Conservation (phyloP, 2,888 invertebrate species). For the Andricus quercusramuli region DNA sequence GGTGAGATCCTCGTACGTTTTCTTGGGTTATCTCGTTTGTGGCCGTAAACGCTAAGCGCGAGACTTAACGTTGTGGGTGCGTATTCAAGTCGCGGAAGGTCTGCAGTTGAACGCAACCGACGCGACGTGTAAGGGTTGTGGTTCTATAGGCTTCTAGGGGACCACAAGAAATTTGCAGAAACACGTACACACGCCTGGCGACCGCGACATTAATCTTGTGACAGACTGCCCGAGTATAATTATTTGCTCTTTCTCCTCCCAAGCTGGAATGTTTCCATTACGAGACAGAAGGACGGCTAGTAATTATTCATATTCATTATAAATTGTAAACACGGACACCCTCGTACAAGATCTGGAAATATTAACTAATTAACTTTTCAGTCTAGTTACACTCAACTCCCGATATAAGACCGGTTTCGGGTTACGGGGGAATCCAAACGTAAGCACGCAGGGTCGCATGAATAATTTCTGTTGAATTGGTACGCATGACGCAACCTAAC, state of each 20-base stretch:
- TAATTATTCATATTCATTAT: conserved; percentile 28
- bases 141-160: conserved; percentile 3
- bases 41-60: conserved; percentile 23
- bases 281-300: conserved; percentile 8
- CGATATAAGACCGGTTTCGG: too few relatives aligned
- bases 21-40: conserved; percentile 31
- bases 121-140: conserved; percentile 1
- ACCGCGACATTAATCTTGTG: conserved; percentile 40
- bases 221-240: conserved; percentile 36
- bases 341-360: not conserved
- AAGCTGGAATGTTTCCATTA: conserved; percentile 36
- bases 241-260: conserved; percentile 36
- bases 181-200: conserved; percentile 36
- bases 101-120: conserved; percentile 4
- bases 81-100: conserved; percentile 26
- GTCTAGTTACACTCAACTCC: too few relatives aligned
- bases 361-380: not conserved
- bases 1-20: conserved; percentile 50
- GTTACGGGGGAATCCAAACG: too few relatives aligned
- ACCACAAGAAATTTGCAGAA: conserved; percentile 40
- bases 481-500: too few relatives aligned
- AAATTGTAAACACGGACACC: conserved; percentile 22
- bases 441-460: too few relatives aligned
- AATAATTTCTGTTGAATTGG: too few relatives aligned
- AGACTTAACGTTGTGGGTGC: conserved; percentile 33